Percentiles rank a stretch among this genome's conserved stretches.
Conservation (phyloP, 2,888 invertebrate species). For the Eupithecia centaureata region DNA sequence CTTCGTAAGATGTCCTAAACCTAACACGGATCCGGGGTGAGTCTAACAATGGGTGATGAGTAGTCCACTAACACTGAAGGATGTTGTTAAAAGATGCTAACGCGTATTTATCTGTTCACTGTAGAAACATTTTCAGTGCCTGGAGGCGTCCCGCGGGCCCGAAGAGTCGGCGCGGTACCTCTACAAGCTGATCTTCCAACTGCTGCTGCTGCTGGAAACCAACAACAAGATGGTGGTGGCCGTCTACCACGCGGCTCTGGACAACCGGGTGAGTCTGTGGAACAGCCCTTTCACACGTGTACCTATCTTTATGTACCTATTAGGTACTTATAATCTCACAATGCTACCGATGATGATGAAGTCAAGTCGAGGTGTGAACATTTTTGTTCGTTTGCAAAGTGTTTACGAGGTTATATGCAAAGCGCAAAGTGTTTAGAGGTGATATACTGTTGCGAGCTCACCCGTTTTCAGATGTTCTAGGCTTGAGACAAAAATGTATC, state of each 20-base stretch:
- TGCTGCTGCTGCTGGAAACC: slow-evolving; percentile 93
- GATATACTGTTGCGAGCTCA: no score
- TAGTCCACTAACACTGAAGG: slow-evolving; percentile 12
- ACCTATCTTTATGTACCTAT: no score
- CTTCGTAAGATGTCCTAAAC: neutral
- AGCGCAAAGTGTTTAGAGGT: no score
- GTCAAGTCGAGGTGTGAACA: no score
- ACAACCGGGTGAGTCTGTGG: slow-evolving; percentile 73
- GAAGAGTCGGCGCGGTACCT: slow-evolving; percentile 95
- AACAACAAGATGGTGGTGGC: slow-evolving; percentile 92
- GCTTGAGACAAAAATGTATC: no score
- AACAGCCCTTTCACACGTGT: no score
- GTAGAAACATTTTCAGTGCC: slow-evolving; percentile 80
- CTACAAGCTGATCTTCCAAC: slow-evolving; percentile 95
- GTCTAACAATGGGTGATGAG: neutral
- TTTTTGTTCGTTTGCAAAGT: no score
- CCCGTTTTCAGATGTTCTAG: no score
- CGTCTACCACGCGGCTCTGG: slow-evolving; percentile 76
- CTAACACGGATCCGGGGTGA: neutral
- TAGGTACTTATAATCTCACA: no score
- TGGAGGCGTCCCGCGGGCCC: slow-evolving; percentile 91
- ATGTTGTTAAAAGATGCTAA: neutral
- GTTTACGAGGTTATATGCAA: no score
- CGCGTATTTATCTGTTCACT: slow-evolving; percentile 28
- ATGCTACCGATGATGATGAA: no score